Evolutionary conservation across 2,113 vertebrate genomes (phyloP).

Genomic region (Conger conger): DNA sequence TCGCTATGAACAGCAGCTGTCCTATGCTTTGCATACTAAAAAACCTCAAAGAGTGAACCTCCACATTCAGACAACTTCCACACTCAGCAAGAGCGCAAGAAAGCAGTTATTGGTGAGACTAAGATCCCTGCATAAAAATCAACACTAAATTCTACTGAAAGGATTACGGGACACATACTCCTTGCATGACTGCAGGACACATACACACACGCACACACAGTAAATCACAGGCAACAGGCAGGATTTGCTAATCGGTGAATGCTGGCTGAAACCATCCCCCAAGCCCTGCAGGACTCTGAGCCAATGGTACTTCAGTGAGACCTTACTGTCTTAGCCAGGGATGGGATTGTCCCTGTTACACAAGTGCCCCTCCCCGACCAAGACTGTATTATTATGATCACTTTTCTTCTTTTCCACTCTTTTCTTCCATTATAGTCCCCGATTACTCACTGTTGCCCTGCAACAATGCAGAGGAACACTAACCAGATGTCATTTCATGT

Average conservation of each 20-base stretch:
- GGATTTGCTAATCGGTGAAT: too few relatives aligned
- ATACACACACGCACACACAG: too few relatives aligned
- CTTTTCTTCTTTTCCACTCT: conserved; percentile 52
- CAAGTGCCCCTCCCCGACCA: background rate
- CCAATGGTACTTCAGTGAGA: background rate
- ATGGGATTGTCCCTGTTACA: background rate
- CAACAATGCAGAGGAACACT: conserved; percentile 56
- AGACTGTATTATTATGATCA: conserved; percentile 17
- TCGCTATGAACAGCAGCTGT: conserved; percentile 65
- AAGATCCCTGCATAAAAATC: background rate
- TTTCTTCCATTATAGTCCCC: conserved; percentile 56
- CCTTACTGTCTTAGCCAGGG: background rate
- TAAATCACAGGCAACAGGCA: too few relatives aligned
- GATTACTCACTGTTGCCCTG: conserved; percentile 45
- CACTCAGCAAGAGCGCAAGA: conserved; percentile 41
- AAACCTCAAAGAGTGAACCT: conserved; percentile 69
- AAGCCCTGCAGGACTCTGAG: background rate
- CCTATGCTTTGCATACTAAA: conserved; percentile 70
- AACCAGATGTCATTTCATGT: conserved; percentile 59
- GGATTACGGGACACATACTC: background rate
- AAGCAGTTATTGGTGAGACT: conserved; percentile 62
- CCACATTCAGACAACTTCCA: conserved; percentile 48
- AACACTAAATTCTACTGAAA: background rate
- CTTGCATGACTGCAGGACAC: too few relatives aligned
- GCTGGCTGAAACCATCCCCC: too few relatives aligned